These are phyloP conservation scores for Amphipoea oculea DNA, from an alignment of 2,888 invertebrate species.

Conservation along the genomic window DNA sequence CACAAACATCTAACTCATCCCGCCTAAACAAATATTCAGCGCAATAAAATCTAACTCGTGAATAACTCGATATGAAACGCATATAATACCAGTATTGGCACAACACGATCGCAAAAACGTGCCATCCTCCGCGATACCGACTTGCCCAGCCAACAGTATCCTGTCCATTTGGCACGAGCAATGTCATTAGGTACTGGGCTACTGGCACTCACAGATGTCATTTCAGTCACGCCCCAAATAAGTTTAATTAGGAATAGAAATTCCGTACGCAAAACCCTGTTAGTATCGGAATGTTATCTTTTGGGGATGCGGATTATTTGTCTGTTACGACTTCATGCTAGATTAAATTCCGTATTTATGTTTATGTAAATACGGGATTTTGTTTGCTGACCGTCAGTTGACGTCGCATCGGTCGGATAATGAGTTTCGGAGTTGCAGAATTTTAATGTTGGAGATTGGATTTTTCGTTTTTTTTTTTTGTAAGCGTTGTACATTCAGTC, in stretches of 20 bases:
- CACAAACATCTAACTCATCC: not conserved
- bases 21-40: constrained; percentile 22
- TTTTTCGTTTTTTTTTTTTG: not conserved
- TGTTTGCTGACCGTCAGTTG: constrained; percentile 50
- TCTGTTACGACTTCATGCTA: constrained; percentile 54
- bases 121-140: constrained; percentile 42
- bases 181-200: constrained; percentile 69
- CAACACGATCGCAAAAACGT: constrained; percentile 58
- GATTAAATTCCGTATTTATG: constrained; percentile 60
- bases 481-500: too few relatives aligned
- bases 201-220: constrained; percentile 69
- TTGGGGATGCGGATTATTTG: constrained; percentile 43
- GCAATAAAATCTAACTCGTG: constrained; percentile 26
- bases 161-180: constrained; percentile 73
- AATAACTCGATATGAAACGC: constrained; percentile 30
- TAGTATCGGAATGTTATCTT: constrained; percentile 62
- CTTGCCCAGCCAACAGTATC: constrained; percentile 66
- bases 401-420: constrained; percentile 32
- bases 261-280: constrained; percentile 62
- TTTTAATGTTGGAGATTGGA: constrained; percentile 6
- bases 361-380: constrained; percentile 57
- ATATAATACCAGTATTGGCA: constrained; percentile 47
- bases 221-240: constrained; percentile 74
- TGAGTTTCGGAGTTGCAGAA: constrained; percentile 28
- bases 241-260: constrained; percentile 76